Base-by-base conservation (phyloP, 1,140 invertebrate genomes). In the Sweltsa coloradensis region DNA sequence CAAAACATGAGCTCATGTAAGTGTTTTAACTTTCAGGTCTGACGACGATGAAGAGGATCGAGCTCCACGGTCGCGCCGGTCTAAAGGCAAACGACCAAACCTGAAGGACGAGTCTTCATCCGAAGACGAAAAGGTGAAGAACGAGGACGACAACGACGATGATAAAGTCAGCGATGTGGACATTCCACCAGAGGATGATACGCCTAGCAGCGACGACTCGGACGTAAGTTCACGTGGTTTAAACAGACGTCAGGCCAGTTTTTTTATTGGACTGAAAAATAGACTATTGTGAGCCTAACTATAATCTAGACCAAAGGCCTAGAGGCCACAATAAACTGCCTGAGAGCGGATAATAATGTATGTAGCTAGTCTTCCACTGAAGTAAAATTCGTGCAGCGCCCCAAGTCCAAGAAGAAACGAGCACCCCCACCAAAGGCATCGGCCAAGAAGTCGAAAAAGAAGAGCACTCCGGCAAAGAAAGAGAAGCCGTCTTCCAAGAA, bases 61-160 rank as follows among this genome's bases (percentile, higher is more conserved):
- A 13, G 47, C 47, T 16, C 43, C 55, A 13, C 42, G 59, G 44
- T 55, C 60, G 23, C 54, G 55, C 27, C 51, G 63, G 27, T 58
- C 62, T 44, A 62, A 62, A 55, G 59, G 59, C 24, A 60, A 59
- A 50, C 46, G 60, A 7, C 39, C 53, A 2, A 64, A 60, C 51
- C 50, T 63, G 16, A 64, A 65, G 51, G 63, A 66, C 46, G 61
- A 62, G 13, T 62, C 54, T 43, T 63, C 64, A 54, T 55, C 67
- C 23, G 70, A 72, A 41, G 63, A 63, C 27, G 63, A 65, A 24
- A 60, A 66, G 49, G 63, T 63, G 46, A 64, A 65, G 46, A 62
- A 56, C 18, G 51, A 61, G 51, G 48, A 65, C 58, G 54, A 58
- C 57, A 53, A 63, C 55, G 54, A 64, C 59, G 55, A 47, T 19